These are phyloP conservation scores for Eospalax fontanierii DNA, from an alignment of 2,797 vertebrate species.

Conservation along the genomic window DNA sequence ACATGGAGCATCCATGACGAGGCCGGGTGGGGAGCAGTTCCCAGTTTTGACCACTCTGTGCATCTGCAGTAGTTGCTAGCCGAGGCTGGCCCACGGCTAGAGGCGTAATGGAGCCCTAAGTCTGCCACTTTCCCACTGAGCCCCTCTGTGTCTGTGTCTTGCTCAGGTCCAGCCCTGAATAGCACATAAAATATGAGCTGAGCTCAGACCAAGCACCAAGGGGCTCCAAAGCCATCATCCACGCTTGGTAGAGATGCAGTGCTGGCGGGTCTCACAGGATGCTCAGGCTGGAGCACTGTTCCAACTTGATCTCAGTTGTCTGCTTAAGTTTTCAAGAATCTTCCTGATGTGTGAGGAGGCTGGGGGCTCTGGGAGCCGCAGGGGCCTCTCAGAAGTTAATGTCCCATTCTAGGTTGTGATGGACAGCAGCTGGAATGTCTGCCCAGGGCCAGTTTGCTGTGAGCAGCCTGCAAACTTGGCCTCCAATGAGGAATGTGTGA, in stretches of 20 bases:
- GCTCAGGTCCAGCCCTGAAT: neutral
- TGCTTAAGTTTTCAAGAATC: conserved; percentile 82
- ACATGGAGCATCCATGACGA: neutral
- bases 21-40: neutral
- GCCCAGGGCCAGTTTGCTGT: conserved; percentile 64
- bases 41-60: neutral
- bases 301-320: conserved; percentile 77
- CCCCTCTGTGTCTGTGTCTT: neutral
- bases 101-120: neutral
- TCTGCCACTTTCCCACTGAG: neutral
- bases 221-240: neutral
- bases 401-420: conserved; percentile 82
- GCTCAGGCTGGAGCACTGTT: conserved; percentile 69
- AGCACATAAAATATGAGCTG: rapidly evolving
- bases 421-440: conserved; percentile 85
- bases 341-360: conserved; percentile 77
- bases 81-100: too few species aligned
- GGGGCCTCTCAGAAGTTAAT: conserved; percentile 88
- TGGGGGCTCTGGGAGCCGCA: conserved; percentile 81
- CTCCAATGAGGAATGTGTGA: conserved; percentile 61
- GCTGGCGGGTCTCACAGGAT: conserved; percentile 49
- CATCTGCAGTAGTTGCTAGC: neutral
- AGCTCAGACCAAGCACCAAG: rapidly evolving
- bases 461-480: conserved; percentile 61
- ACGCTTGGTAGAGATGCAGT: neutral